A percentile compares a stretch with the other conserved stretches of the same genome.
Evolutionary conservation across 1,140 invertebrate species (phyloP).

Genomic region (Ceratoteleas bidentatus): DNA sequence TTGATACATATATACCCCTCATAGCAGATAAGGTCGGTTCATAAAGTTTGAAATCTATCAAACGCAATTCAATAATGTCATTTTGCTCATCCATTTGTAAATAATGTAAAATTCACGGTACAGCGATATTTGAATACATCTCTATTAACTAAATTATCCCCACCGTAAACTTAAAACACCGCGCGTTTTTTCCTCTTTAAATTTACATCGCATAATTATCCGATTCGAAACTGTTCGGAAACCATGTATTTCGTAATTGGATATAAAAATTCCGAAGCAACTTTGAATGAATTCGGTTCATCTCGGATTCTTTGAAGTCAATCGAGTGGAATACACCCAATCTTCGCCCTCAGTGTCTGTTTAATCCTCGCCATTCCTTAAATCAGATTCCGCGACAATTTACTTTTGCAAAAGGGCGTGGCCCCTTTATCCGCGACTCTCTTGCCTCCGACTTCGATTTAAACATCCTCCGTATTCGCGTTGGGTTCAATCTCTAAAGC

Average conservation of each 20-base stretch:
- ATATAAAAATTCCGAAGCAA: neutral
- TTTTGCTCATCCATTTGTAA: too few relatives aligned
- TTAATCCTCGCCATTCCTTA: conserved; percentile 51
- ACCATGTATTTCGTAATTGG: neutral
- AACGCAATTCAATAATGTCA: too few relatives aligned
- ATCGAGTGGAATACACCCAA: conserved; percentile 47
- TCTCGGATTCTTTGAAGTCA: conserved; percentile 46
- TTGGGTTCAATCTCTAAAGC: conserved; percentile 45
- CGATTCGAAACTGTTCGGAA: too few relatives aligned
- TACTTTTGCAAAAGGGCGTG: conserved; percentile 52
- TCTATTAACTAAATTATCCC: too few relatives aligned
- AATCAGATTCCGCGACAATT: conserved; percentile 63
- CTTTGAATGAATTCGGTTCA: neutral
- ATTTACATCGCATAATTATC: too few relatives aligned
- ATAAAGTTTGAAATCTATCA: too few relatives aligned
- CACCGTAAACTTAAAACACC: too few relatives aligned
- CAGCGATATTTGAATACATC: too few relatives aligned
- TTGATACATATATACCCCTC: too few relatives aligned
- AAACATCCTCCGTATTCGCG: conserved; percentile 37
- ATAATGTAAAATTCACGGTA: too few relatives aligned
- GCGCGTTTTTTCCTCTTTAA: too few relatives aligned
- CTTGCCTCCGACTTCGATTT: conserved; percentile 47
- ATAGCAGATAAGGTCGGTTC: too few relatives aligned
- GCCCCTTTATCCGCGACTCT: conserved; percentile 37
- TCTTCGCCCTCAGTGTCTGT: conserved; percentile 44